These are phyloP conservation scores for Ernsta delagoae DNA, from an alignment of 2,888 invertebrate genomes.

Conservation along the genomic window DNA sequence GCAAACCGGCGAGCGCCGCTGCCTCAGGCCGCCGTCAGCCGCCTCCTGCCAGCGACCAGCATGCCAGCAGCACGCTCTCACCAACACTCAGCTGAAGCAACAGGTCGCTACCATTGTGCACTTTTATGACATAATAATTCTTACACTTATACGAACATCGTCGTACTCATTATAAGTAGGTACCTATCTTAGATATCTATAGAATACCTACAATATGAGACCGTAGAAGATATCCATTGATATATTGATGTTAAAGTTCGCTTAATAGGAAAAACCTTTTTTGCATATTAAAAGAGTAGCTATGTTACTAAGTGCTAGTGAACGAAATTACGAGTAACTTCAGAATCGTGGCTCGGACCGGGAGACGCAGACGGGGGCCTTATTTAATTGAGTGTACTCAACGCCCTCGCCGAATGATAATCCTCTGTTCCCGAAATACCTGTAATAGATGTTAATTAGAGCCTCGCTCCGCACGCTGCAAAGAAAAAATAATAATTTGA, in stretches of 20 bases:
- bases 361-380: conserved; percentile 46
- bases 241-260: too few relatives aligned
- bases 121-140: neutral
- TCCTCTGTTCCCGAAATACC: conserved; percentile 80
- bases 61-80: conserved; percentile 9
- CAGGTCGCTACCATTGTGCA: conserved; percentile 5
- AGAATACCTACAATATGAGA: too few relatives aligned
- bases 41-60: conserved; percentile 20
- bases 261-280: neutral
- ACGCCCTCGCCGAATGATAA: conserved; percentile 80
- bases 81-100: neutral
- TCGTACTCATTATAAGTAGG: too few relatives aligned
- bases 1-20: conserved; percentile 37
- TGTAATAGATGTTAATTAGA: conserved; percentile 84
- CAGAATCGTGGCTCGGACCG: conserved; percentile 8
- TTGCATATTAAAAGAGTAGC: neutral
- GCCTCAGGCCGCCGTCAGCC: conserved; percentile 38
- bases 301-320: neutral
- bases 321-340: neutral
- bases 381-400: conserved; percentile 83
- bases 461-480: conserved; percentile 68
- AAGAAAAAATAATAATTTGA: conserved; percentile 82
- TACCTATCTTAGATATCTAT: too few relatives aligned
- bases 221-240: too few relatives aligned
- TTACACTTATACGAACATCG: too few relatives aligned